Evolutionary conservation across 1,140 invertebrate genomes (phyloP).

Genomic region (Achroia grisella): DNA sequence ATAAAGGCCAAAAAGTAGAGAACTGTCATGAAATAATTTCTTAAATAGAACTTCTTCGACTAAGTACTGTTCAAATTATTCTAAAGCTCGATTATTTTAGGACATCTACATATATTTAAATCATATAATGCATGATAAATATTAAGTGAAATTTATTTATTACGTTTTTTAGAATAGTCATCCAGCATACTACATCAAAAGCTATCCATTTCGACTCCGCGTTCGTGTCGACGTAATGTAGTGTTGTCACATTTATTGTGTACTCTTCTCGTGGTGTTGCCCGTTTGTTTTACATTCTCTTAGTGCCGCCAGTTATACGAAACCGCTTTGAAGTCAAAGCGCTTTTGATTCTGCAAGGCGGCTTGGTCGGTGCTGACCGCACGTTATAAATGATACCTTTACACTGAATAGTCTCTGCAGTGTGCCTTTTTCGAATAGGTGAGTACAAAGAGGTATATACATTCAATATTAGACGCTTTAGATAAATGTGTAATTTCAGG

Average conservation of each 20-base stretch:
- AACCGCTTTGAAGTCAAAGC: constrained; percentile 64
- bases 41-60: no score
- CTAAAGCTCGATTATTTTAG: no score
- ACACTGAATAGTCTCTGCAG: constrained; percentile 23
- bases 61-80: no score
- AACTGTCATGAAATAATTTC: no score
- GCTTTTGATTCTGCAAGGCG: constrained; percentile 51
- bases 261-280: constrained; percentile 54
- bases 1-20: no score
- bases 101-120: no score
- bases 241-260: constrained; percentile 67
- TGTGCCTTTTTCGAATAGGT: no score
- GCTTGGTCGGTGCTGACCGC: constrained; percentile 53
- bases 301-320: constrained; percentile 50
- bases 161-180: constrained; percentile 43
- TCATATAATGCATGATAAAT: no score
- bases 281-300: constrained; percentile 66
- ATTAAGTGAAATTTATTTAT: no score
- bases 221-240: constrained; percentile 68
- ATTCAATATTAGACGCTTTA: no score
- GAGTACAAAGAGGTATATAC: no score
- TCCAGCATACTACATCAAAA: constrained; percentile 28
- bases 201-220: constrained; percentile 34
- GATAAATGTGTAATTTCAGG: no score
- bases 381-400: constrained; percentile 55